Evolutionary conservation across 2,888 invertebrate species (phyloP), one percentile per base, ranked within the genome.

Genomic region (Dendrolimus pini): DNA sequence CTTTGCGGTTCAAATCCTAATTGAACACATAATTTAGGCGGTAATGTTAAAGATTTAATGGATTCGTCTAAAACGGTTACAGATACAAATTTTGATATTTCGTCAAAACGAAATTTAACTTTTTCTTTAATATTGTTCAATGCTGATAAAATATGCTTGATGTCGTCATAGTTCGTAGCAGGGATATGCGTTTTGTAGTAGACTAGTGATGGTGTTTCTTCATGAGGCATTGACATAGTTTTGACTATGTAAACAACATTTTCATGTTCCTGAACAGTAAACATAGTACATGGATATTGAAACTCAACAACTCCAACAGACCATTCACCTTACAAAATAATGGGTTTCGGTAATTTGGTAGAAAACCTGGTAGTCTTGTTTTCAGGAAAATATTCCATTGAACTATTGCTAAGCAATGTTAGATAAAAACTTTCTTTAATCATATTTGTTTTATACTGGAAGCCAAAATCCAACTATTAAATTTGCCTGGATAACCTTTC

Each of bases 401-500:
- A 69, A 59, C 67, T 65, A n/a, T n/a, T n/a, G n/a, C n/a, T n/a
- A n/a, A n/a, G n/a, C n/a, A n/a, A n/a, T n/a, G n/a, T n/a, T n/a
- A 61, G 58, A 59, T 69, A 69, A 67, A 68, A 70, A 58, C 61
- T 65, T 55, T 66, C 61, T 53, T 62, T 58, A 8, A 42, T 68
- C 63, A 66, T 67, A 60, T 58, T 59, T 63, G 7, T 59, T 67
- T 60, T 57, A 67, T 58, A 41, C 41, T 18, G 18, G 54, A 56
- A n/a, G 30, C 56, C 12, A 56, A 56, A 56, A 69, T 58, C 68
- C 66, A 70, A 65, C 61, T 64, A 53, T 68, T 69, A 62, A 69
- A 70, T 61, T 69, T 70, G 60, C 63, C 54, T 9, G 67, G 69
- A 68, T 68, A 69, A 64, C 65, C 68, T 67, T 61, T 60, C 71